phyloP scores from a whole-genome alignment of 2,113 vertebrate genomes.

The Aegotheles bennettii region DNA sequence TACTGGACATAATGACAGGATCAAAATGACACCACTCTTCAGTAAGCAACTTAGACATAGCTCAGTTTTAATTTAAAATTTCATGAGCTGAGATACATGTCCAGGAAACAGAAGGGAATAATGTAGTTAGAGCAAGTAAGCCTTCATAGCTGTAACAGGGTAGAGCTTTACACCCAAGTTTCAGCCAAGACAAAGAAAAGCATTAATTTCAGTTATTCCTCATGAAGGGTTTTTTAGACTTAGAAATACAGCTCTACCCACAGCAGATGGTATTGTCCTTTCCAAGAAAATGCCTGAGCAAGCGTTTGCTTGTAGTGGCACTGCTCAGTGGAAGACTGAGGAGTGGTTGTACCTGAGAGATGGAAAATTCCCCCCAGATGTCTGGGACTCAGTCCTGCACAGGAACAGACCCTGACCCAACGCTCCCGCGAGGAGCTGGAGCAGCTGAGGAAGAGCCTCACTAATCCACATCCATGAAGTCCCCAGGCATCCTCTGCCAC shows the following conservation, averaged over 20 bases:
- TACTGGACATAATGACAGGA: not conserved
- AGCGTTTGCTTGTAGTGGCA: not conserved
- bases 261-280: not conserved
- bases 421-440: not conserved
- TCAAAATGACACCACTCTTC: not conserved
- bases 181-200: not conserved
- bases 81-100: not conserved
- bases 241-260: not conserved
- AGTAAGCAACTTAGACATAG: not conserved
- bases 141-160: fast-evolving
- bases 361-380: not conserved
- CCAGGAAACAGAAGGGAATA: not conserved
- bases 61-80: not conserved
- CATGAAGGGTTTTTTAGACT: not conserved
- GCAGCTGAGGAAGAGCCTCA: not conserved
- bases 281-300: not conserved
- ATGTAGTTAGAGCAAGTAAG: not conserved
- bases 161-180: not conserved
- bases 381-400: not conserved
- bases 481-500: not conserved
- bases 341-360: not conserved
- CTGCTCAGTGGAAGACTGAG: not conserved
- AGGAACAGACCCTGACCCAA: not conserved
- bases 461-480: not conserved
- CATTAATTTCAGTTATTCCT: not conserved